Percentiles rank a stretch among this genome's conserved stretches.
Conservation (phyloP, 1,140 invertebrate species). For the Drosophila ananassae region DNA sequence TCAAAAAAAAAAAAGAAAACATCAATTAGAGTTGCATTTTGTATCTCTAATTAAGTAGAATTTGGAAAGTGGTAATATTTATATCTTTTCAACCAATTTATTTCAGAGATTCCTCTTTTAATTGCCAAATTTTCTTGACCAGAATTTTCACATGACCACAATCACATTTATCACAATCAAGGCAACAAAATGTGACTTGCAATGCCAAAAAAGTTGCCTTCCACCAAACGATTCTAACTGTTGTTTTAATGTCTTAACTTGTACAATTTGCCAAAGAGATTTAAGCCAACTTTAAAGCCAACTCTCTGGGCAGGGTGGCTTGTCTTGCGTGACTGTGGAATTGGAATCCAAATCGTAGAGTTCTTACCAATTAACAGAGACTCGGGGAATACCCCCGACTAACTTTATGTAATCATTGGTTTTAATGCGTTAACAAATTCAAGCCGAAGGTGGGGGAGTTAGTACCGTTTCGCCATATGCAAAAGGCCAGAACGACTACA, state of each 20-base stretch:
- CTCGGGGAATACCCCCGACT: not conserved
- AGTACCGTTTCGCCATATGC: constrained; percentile 58
- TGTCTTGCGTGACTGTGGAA: constrained; percentile 39
- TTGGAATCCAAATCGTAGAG: constrained; percentile 29
- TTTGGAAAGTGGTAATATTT: not conserved
- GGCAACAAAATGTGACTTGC: not conserved
- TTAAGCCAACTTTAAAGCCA: not conserved
- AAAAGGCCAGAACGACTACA: constrained; percentile 41
- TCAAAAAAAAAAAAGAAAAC: constrained; percentile 17
- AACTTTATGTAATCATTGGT: constrained; percentile 71
- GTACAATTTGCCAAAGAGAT: constrained; percentile 49
- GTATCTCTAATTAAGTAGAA: constrained; percentile 1
- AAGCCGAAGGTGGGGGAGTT: constrained; percentile 9
- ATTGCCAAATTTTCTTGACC: not conserved
- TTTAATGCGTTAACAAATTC: constrained; percentile 74
- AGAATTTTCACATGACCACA: constrained; percentile 3
- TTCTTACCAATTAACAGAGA: constrained; percentile 39
- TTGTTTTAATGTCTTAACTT: constrained; percentile 65
- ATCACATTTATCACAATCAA: constrained; percentile 46
- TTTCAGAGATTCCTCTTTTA: not conserved
- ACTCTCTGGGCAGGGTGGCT: not conserved
- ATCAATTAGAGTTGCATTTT: not conserved
- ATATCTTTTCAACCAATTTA: not conserved
- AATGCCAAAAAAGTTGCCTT: constrained; percentile 25
- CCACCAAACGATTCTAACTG: constrained; percentile 54